These are phyloP conservation scores for Thalassoma bifasciatum DNA, from an alignment of 2,113 vertebrate species.

Conservation along the genomic window DNA sequence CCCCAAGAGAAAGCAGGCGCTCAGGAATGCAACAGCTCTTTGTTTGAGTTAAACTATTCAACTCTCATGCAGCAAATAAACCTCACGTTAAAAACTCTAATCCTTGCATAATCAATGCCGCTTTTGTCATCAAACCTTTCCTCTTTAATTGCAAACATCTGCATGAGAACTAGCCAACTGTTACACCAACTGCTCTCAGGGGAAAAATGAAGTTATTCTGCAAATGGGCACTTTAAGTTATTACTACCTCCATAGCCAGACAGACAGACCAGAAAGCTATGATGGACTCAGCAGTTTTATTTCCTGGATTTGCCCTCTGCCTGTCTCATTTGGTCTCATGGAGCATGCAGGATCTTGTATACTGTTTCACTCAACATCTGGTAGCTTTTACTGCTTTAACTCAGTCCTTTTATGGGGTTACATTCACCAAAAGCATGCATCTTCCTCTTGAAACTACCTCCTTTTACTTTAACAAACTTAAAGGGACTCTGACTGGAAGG, in stretches of 20 bases:
- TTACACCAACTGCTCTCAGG: conserved; percentile 58
- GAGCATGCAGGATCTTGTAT: conserved; percentile 72
- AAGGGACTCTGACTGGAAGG: not conserved
- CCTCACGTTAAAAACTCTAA: conserved; percentile 24
- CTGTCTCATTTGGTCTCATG: conserved; percentile 51
- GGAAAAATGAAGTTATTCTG: conserved; percentile 50
- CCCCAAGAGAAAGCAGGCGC: conserved; percentile 49
- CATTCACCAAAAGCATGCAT: conserved; percentile 53
- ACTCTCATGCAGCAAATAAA: conserved; percentile 39
- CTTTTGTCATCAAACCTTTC: conserved; percentile 55
- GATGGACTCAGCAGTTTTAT: conserved; percentile 64
- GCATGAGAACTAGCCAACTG: conserved; percentile 47
- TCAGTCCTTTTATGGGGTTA: conserved; percentile 62
- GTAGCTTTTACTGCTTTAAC: conserved; percentile 71
- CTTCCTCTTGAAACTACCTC: conserved; percentile 36
- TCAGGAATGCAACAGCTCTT: conserved; percentile 57
- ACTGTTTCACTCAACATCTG: conserved; percentile 78
- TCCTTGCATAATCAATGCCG: conserved; percentile 37
- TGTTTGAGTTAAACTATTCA: conserved; percentile 32
- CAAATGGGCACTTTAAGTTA: conserved; percentile 67
- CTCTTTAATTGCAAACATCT: conserved; percentile 57
- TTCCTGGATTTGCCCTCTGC: conserved; percentile 70
- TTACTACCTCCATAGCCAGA: conserved; percentile 61
- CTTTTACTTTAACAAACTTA: conserved; percentile 35
- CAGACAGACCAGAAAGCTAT: conserved; percentile 61